phyloP scores from a whole-genome alignment of 2,113 vertebrate genomes.

The mouse (Mus musculus) region DNA sequence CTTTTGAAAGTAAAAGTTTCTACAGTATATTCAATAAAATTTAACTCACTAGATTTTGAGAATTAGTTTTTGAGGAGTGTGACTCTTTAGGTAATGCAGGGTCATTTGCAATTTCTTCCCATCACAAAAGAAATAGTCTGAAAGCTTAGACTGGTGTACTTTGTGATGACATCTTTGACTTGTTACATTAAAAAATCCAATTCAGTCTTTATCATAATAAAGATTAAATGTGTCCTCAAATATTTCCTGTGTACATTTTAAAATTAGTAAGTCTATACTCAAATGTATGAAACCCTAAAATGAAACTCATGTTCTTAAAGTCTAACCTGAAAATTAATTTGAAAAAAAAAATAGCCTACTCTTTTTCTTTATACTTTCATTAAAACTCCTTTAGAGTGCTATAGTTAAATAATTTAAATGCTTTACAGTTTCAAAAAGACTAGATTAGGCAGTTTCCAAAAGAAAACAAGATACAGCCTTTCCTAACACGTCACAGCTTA shows the following conservation, averaged over 20 bases:
- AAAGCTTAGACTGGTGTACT: slow-evolving; percentile 71
- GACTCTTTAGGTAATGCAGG: slow-evolving; percentile 72
- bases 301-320: neutral
- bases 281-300: neutral
- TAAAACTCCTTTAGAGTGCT: slow-evolving; percentile 54
- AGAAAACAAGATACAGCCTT: slow-evolving; percentile 40
- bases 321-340: neutral
- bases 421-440: slow-evolving; percentile 60
- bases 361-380: slow-evolving; percentile 55
- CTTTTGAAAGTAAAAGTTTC: slow-evolving; percentile 68
- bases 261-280: slow-evolving; percentile 4
- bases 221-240: slow-evolving; percentile 48
- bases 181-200: neutral
- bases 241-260: slow-evolving; percentile 54
- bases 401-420: slow-evolving; percentile 56
- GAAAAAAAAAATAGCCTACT: neutral
- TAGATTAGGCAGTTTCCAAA: slow-evolving; percentile 60
- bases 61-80: slow-evolving; percentile 74
- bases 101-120: slow-evolving; percentile 79
- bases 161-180: slow-evolving; percentile 38
- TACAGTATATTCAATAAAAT: slow-evolving; percentile 73
- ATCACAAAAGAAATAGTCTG: slow-evolving; percentile 61
- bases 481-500: slow-evolving; percentile 56
- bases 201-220: slow-evolving; percentile 60
- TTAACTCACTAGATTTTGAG: slow-evolving; percentile 73